Evolutionary conservation across 2,797 vertebrate genomes (phyloP).

Genomic region (Myotis daubentonii): DNA sequence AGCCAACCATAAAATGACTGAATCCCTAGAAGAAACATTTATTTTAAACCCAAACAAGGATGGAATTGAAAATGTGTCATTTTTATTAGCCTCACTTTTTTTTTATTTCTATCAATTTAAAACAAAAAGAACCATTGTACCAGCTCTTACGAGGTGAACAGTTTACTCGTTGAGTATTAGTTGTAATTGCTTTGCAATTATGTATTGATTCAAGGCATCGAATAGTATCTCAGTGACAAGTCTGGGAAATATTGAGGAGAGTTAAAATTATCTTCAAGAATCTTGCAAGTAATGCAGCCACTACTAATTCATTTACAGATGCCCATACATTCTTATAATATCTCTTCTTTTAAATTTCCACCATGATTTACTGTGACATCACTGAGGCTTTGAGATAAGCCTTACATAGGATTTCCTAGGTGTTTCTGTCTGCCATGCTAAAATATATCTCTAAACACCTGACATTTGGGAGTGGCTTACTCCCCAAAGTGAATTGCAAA

Average conservation of each 20-base stretch:
- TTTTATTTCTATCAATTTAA: neutral
- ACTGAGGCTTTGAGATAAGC: neutral
- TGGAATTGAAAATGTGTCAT: neutral
- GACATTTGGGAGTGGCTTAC: neutral
- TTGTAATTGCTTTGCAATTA: neutral
- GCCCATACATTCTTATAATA: neutral
- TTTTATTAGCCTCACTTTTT: neutral
- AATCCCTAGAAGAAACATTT: neutral
- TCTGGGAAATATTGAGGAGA: neutral
- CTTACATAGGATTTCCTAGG: neutral
- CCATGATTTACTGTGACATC: neutral
- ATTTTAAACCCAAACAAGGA: neutral
- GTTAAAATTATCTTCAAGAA: neutral
- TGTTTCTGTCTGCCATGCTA: neutral
- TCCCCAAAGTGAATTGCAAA: neutral
- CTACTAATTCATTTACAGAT: slow-evolving; percentile 2
- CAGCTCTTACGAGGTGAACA: neutral
- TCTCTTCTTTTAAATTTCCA: neutral
- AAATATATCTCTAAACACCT: neutral
- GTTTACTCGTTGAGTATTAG: neutral
- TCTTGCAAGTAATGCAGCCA: neutral
- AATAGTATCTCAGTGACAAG: neutral
- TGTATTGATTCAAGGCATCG: neutral
- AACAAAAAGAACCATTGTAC: neutral
- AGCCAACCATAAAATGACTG: neutral